Evolutionary conservation across 2,797 vertebrate species (phyloP), one percentile per base, ranked within the genome.

Genomic region (Eulemur rubriventer): DNA sequence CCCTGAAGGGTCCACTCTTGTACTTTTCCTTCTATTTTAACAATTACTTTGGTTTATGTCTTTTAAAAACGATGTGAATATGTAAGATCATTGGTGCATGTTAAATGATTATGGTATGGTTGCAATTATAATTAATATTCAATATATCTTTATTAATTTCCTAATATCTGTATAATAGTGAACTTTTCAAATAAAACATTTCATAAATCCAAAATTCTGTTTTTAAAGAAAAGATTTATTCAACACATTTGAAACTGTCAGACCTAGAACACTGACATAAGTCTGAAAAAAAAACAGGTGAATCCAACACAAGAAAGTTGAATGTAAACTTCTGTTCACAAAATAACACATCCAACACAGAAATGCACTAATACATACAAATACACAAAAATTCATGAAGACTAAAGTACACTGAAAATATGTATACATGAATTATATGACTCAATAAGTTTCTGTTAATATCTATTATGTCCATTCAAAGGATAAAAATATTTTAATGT

Each of bases 1-100:
- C 95, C 98, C 96, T 98, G 98, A 98, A 96, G 97, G 95, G 86
- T 97, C 97, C 97, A 98, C 90, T 98, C 97, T 98, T 98, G 96
- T 76, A 98, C 91, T 97, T 97, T 95, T 76, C 94, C 80, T 89
- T 97, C 94, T 97, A 95, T 63, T 81, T 96, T 96, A 96, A 86
- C 88, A 90, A 92, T 93, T 90, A 95, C n/a, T 95, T 94, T 73
- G 57, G 43, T 84, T 79, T 96, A 79, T 87, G 65, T 65, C 46
- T 91, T 96, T 93, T 88, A 75, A 95, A 92, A 96, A 76, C 43
- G 57, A 89, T 5, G 55, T 79, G 82, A 84, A 61, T 85, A 95
- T 75, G 76, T 89, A 93, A 75, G 43, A 84, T 81, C 69, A 94
- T 0, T 78, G 80, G 55, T 91, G 30, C 38, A 91, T 59, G 33